Conservation (phyloP, 2,797 vertebrate genomes). For the Aplochiton taeniatus region DNA sequence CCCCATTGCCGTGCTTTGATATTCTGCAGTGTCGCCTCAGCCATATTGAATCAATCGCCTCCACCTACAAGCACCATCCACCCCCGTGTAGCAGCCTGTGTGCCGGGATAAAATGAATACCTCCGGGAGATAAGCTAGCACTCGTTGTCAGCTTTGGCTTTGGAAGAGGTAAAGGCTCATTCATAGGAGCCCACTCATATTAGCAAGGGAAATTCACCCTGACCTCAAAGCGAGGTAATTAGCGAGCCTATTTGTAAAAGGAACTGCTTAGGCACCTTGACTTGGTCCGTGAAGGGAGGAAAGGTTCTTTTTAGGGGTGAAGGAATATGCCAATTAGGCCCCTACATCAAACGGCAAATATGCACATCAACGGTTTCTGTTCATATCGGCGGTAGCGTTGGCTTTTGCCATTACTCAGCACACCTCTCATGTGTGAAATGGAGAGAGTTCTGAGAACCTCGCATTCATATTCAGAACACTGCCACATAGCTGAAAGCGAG, state of each 20-base stretch:
- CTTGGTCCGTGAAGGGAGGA: constrained; percentile 29
- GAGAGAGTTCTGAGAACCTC: constrained; percentile 16
- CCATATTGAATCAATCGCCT: constrained; percentile 62
- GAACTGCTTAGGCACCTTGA: constrained; percentile 33
- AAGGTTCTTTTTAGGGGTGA: constrained; percentile 11
- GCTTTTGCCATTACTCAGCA: constrained; percentile 40
- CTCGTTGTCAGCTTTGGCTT: constrained; percentile 29
- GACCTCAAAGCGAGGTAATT: constrained; percentile 44
- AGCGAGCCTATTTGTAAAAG: constrained; percentile 56
- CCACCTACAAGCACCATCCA: constrained; percentile 57
- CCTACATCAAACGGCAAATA: constrained; percentile 57
- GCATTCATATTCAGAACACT: constrained; percentile 26
- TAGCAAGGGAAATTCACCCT: constrained; percentile 64
- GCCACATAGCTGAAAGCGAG: constrained; percentile 12
- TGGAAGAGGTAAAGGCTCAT: constrained; percentile 40
- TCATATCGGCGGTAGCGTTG: constrained; percentile 32
- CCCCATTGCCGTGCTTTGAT: constrained; percentile 35
- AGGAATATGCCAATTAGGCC: constrained; percentile 22
- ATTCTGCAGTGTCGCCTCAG: constrained; percentile 47
- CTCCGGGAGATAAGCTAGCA: constrained; percentile 47
- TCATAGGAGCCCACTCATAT: constrained; percentile 62
- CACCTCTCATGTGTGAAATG: constrained; percentile 16
- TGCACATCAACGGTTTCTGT: constrained; percentile 66
- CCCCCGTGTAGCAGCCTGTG: constrained; percentile 57
- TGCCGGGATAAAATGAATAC: constrained; percentile 54